phyloP scores from a whole-genome alignment of 2,113 vertebrate genomes.

The Lamprologus lemairii region DNA sequence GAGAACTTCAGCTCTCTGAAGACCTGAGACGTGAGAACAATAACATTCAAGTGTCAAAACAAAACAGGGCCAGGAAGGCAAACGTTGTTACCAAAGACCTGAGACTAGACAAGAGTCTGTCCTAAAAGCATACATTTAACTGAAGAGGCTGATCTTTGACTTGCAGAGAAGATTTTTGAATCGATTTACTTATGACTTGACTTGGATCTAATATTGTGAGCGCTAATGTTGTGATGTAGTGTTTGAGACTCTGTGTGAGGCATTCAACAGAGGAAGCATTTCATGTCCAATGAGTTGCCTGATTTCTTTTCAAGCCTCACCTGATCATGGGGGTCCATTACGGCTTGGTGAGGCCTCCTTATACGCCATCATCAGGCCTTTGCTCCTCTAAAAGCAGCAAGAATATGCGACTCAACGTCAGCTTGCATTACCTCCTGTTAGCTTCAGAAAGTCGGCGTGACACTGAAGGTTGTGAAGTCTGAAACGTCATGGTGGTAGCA shows the following conservation, averaged over 20 bases:
- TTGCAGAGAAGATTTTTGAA: not conserved
- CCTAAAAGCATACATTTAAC: not conserved
- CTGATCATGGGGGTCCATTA: conserved; percentile 1
- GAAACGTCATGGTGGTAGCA: conserved; percentile 41
- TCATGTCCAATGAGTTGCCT: not conserved
- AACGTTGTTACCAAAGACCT: not conserved
- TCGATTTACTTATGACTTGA: not conserved
- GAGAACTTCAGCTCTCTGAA: not conserved
- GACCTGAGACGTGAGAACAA: not conserved
- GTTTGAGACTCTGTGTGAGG: not conserved
- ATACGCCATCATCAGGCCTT: not conserved
- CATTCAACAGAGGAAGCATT: not conserved
- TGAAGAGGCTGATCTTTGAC: not conserved
- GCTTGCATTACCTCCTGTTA: conserved; percentile 4
- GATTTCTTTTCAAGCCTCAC: not conserved
- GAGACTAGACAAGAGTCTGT: not conserved
- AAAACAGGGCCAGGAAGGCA: not conserved
- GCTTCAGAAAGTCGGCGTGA: conserved; percentile 19
- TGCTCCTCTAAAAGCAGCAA: not conserved
- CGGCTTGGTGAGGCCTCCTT: not conserved
- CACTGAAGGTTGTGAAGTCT: conserved; percentile 46
- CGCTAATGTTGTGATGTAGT: not conserved
- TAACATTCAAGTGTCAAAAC: not conserved
- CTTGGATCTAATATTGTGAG: not conserved
- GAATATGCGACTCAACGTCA: conserved; percentile 3